Evolutionary conservation across 2,797 vertebrate species (phyloP), one percentile per base, ranked within the genome.

Genomic region (Danio jaintianensis): DNA sequence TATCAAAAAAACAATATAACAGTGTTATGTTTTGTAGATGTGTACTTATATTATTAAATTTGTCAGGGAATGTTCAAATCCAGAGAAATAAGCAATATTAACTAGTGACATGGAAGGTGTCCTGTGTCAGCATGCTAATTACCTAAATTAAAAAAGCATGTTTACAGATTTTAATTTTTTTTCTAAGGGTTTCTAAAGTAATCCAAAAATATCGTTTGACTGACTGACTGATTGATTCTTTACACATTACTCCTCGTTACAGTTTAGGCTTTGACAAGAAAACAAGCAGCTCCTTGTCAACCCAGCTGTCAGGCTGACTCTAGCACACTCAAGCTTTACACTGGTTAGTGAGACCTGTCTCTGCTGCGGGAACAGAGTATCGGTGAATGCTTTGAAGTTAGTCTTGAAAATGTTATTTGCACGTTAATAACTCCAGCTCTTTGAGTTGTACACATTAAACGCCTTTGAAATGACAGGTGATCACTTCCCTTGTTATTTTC

Each of bases 211-310:
- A 10, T n/a, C 40, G 38, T 5, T 62, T 38, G 38, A 40, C 40
- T 10, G 36, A 40, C 9, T 62, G 6, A 66, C 36, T 9, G 45
- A 40, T 70, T 43, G 38, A 11, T 58, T 6, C 66, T 36, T 43
- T 20, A 50, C 8, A 75, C 18, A 58, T 50, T 52, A 9, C 7
- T 78, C 62, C 11, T 38, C 18, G 47, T 63, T 20, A 63, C 64
- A 69, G 6, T 48, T 63, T 64, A 55, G 63, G 20, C 29, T 75
- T 81, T 68, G 50, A 70, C 29, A 81, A 74, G 67, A 61, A 56
- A 66, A 53, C 4, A 12, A 69, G 16, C 56, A 61, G 52, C 42
- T 61, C 48, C 20, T 73, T 75, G 53, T 67, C 79, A 75, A 67
- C 62, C 61, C 48, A 76, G 64, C 55, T 59, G 53, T 68, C 40